Conservation (phyloP, 2,113 vertebrate species). For the Mustelus asterias region DNA sequence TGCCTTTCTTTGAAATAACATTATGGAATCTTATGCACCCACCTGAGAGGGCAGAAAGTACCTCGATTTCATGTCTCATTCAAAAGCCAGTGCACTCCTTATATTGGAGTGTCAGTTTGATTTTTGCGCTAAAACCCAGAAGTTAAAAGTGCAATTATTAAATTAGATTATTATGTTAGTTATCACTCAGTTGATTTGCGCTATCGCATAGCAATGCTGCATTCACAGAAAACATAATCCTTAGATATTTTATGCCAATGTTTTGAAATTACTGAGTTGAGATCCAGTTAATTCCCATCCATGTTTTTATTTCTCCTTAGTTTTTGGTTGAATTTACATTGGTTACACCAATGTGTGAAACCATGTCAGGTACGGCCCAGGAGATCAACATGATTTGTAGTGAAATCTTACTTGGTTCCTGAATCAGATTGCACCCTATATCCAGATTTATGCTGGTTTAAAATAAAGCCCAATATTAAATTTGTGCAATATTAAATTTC, state of each 20-base stretch:
- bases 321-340: not conserved
- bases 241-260: not conserved
- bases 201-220: not conserved
- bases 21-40: no score
- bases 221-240: not conserved
- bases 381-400: not conserved
- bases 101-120: no score
- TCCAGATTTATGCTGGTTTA: not conserved
- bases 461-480: not conserved
- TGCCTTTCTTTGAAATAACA: no score
- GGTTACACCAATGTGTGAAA: no score
- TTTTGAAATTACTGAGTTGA: not conserved
- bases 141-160: not conserved
- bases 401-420: not conserved
- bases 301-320: not conserved
- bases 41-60: no score
- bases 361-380: not conserved
- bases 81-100: no score
- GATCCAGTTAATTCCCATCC: not conserved
- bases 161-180: not conserved
- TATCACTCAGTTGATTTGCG: not conserved
- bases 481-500: not conserved
- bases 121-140: no score
- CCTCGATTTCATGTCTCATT: no score
- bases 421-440: not conserved